Evolutionary conservation across 2,113 vertebrate genomes (phyloP).

Genomic region (Myotis yumanensis): DNA sequence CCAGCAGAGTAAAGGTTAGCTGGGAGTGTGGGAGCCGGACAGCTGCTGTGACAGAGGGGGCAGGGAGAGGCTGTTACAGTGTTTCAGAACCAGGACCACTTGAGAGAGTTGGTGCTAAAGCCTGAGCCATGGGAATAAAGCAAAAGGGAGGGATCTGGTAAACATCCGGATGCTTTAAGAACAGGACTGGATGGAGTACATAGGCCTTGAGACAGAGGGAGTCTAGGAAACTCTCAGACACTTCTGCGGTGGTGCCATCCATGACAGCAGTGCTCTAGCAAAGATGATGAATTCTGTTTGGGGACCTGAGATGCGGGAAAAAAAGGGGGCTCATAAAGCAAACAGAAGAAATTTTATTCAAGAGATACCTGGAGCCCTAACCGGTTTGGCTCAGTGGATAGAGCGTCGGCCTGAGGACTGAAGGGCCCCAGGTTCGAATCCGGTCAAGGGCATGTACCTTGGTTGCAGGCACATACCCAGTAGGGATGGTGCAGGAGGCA

Average conservation of each 20-base stretch:
- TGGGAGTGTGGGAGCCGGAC: no score
- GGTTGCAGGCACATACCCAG: no score
- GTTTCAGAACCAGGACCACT: not conserved
- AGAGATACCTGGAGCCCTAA: not conserved
- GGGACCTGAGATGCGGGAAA: not conserved
- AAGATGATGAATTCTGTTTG: not conserved
- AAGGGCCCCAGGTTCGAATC: no score
- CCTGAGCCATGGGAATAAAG: not conserved
- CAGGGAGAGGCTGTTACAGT: not conserved
- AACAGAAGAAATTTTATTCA: not conserved
- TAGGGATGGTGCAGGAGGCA: no score
- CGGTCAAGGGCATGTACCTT: no score
- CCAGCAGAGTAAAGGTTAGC: not conserved
- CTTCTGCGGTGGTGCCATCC: not conserved
- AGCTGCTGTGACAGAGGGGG: not conserved
- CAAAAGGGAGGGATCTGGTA: not conserved
- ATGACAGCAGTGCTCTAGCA: not conserved
- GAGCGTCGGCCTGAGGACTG: no score
- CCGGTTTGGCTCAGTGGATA: no score
- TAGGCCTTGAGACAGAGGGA: not conserved
- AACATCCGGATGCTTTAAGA: not conserved
- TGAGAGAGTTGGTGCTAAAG: not conserved
- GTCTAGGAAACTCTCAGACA: not conserved
- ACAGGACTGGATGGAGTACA: not conserved
- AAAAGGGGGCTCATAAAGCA: not conserved